Percentiles rank a stretch among this genome's conserved stretches.
phyloP scores from a whole-genome alignment of 2,888 invertebrate genomes.

The Glaucopsyche alexis region DNA sequence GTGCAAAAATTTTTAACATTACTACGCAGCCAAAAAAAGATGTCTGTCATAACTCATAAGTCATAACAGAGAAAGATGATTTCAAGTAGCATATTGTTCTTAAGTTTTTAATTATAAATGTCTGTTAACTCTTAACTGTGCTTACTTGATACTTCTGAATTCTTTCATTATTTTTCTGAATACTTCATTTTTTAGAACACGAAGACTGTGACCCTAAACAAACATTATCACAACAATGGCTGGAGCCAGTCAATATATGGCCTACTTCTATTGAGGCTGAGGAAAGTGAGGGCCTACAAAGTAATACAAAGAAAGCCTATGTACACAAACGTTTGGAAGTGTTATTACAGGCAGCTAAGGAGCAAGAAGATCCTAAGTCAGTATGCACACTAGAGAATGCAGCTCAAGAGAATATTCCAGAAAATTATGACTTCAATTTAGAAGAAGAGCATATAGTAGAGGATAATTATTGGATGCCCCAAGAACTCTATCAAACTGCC shows the following conservation, averaged over 20 bases:
- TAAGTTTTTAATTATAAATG: no score
- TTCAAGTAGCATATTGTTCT: no score
- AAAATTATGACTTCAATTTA: neutral
- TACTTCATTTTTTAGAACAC: neutral
- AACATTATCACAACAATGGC: conserved; percentile 34
- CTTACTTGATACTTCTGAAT: neutral
- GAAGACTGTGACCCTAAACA: conserved; percentile 8
- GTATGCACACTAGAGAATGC: conserved; percentile 1
- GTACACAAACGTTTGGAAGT: conserved; percentile 30
- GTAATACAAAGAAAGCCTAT: conserved; percentile 18
- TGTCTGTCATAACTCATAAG: no score
- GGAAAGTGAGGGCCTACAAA: neutral
- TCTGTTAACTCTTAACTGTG: neutral
- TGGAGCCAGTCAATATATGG: conserved; percentile 37
- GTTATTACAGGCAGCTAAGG: conserved; percentile 32
- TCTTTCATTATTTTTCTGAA: no score
- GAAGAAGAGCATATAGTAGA: neutral
- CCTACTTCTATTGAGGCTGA: conserved; percentile 13
- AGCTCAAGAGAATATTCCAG: neutral
- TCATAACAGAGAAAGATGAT: no score
- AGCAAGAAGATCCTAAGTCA: conserved; percentile 13
- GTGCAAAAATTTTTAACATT: neutral
- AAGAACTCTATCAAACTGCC: neutral
- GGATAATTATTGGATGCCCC: neutral
- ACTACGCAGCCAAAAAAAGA: no score